Evolutionary conservation across 2,888 invertebrate genomes (phyloP), one percentile per base, ranked within the genome.

Genomic region (Digitonthophagus gazella): DNA sequence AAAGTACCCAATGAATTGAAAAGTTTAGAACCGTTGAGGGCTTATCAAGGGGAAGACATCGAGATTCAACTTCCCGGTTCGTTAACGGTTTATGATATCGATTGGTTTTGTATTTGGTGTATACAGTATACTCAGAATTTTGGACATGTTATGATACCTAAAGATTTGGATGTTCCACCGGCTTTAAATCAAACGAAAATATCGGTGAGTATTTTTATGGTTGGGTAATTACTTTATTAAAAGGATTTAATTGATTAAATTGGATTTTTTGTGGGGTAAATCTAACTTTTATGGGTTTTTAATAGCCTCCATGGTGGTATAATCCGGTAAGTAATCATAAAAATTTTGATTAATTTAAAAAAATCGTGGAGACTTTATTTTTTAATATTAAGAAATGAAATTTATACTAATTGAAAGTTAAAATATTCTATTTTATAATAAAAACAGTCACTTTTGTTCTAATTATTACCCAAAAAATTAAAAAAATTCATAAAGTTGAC

Each of bases 51-150:
- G 2, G 94, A 95, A 80, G 95, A 96, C 82, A 94, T 96, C 71
- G 95, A 95, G 84, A 91, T 96, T 75, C 93, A 93, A 78, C 83
- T 96, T 67, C 96, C 96, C 0, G 92, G 91, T 64, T 89, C 90
- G 76, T 82, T 95, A 73, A 95, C 95, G 0, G 93, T 95, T 0
- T 92, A 95, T 83, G 95, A 95, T 82, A 93, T 96, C 75, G 94
- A 96, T 83, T 96, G 95, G 95, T 86, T 96, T 22, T 88, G 94
- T 0, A 91, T 96, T 0, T 96, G 95, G 94, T 96, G 96, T 79
- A 93, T 95, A n/a, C 90, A 91, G 78, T 93, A 92, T 83, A 84
- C 90, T 3, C 94, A 96, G 79, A 95, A 96, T 84, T 96, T 96
- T 80, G 96, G 96, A 0, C 94, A 96, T 78, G 94, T 96, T 0